These are phyloP conservation scores for Chromis chromis DNA, from an alignment of 2,797 vertebrate genomes.

Conservation along the genomic window DNA sequence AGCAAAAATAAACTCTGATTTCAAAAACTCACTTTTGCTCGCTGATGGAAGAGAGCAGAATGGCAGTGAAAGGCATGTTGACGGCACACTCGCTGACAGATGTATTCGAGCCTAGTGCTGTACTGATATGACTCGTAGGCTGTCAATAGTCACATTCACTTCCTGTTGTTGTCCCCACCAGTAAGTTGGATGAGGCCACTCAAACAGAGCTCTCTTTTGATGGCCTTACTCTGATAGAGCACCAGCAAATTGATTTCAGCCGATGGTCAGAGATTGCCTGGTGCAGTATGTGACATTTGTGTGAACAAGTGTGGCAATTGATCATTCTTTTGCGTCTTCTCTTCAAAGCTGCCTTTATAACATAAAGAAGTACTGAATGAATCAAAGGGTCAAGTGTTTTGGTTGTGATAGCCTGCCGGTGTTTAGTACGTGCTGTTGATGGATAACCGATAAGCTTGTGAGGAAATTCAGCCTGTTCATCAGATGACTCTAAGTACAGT, in stretches of 20 bases:
- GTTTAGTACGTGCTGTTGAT: slow-evolving; percentile 26
- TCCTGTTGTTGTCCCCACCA: slow-evolving; percentile 82
- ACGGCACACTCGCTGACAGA: slow-evolving; percentile 55
- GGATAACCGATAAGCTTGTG: slow-evolving; percentile 35
- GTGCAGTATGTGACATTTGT: slow-evolving; percentile 69
- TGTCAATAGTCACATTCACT: slow-evolving; percentile 81
- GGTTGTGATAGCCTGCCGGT: slow-evolving; percentile 56
- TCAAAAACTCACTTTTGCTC: slow-evolving; percentile 53
- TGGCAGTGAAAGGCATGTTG: slow-evolving; percentile 56
- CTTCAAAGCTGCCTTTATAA: slow-evolving; percentile 66
- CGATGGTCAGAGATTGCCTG: slow-evolving; percentile 64
- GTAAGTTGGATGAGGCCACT: slow-evolving; percentile 71
- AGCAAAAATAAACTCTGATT: slow-evolving; percentile 67
- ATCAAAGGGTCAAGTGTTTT: slow-evolving; percentile 66
- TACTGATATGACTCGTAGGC: slow-evolving; percentile 75
- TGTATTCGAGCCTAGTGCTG: slow-evolving; percentile 66
- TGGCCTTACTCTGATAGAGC: slow-evolving; percentile 59
- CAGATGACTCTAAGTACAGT: slow-evolving; percentile 39
- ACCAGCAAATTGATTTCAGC: slow-evolving; percentile 76
- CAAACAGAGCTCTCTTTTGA: slow-evolving; percentile 75
- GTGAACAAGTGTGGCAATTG: slow-evolving; percentile 66
- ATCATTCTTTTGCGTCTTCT: slow-evolving; percentile 55
- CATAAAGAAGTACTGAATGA: slow-evolving; percentile 35
- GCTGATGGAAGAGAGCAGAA: slow-evolving; percentile 58
- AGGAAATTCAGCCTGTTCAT: slow-evolving; percentile 31